Percentiles rank a stretch among this genome's conserved stretches.
These are phyloP conservation scores for Synodontis membranacea DNA, from an alignment of 2,113 vertebrate species.

Conservation along the genomic window DNA sequence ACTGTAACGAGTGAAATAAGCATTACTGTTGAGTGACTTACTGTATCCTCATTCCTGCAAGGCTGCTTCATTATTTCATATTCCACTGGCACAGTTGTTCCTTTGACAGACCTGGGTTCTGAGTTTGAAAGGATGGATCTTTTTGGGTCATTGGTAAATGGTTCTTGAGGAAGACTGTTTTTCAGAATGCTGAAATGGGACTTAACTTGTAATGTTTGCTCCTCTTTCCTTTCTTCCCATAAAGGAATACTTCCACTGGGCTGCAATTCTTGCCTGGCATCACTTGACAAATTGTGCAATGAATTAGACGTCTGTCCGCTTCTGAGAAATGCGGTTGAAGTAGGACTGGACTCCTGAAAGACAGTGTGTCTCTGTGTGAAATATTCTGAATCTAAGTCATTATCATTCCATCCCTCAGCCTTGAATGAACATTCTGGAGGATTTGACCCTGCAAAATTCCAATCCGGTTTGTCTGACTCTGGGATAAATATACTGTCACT, in stretches of 20 bases:
- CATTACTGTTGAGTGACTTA: background rate
- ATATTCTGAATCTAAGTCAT: background rate
- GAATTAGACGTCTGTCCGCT: background rate
- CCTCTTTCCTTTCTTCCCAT: background rate
- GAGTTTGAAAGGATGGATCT: too few species aligned
- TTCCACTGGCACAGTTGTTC: background rate
- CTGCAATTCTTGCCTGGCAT: background rate
- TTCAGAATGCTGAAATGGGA: background rate
- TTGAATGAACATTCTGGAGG: background rate
- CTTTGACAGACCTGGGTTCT: background rate
- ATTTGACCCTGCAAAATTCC: background rate
- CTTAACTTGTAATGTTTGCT: background rate
- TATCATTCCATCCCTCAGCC: background rate
- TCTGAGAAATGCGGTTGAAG: background rate
- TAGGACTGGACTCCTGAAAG: background rate
- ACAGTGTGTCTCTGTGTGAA: background rate
- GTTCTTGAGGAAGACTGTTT: background rate
- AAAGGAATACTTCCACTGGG: background rate
- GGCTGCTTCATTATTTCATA: background rate
- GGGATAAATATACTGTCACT: background rate
- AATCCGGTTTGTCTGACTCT: background rate
- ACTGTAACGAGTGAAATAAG: background rate
- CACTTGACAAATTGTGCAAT: background rate
- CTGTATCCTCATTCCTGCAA: background rate
- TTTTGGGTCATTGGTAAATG: background rate